Percentiles rank a stretch among this genome's conserved stretches.
phyloP scores from a whole-genome alignment of 2,888 invertebrate genomes.

The Lithosia quadra region DNA sequence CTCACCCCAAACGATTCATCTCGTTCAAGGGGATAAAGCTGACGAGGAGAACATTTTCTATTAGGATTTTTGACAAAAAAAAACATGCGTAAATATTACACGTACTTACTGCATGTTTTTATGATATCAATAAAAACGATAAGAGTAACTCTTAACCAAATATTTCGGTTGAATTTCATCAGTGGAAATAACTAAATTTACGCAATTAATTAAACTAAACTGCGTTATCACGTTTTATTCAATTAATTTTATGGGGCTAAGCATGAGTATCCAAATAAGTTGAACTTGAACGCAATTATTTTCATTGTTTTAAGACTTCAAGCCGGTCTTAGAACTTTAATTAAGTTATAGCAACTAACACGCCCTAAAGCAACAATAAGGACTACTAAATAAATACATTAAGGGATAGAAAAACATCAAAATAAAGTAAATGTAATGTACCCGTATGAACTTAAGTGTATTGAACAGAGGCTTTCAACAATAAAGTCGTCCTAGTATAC shows the following conservation, averaged over 20 bases:
- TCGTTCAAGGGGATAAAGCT: conserved; percentile 27
- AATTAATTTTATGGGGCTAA: neutral
- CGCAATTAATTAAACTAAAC: neutral
- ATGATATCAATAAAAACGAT: neutral
- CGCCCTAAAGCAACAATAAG: neutral
- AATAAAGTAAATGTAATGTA: neutral
- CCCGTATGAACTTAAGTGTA: neutral
- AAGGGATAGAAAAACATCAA: neutral
- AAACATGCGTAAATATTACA: no score
- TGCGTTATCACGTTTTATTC: neutral
- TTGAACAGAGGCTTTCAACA: conserved; percentile 27
- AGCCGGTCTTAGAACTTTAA: neutral
- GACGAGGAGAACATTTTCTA: neutral
- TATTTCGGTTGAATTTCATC: neutral
- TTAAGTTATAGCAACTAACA: neutral
- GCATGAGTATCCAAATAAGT: neutral
- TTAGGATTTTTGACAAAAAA: conserved; percentile 36
- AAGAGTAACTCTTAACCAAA: neutral
- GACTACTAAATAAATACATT: neutral
- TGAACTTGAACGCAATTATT: neutral
- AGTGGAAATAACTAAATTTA: neutral
- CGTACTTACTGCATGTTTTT: neutral
- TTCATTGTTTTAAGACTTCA: neutral
- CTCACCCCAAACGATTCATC: conserved; percentile 37
- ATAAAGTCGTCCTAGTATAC: conserved; percentile 28